Conservation (phyloP, 1,140 invertebrate species). For the Heliconius nattereri region DNA sequence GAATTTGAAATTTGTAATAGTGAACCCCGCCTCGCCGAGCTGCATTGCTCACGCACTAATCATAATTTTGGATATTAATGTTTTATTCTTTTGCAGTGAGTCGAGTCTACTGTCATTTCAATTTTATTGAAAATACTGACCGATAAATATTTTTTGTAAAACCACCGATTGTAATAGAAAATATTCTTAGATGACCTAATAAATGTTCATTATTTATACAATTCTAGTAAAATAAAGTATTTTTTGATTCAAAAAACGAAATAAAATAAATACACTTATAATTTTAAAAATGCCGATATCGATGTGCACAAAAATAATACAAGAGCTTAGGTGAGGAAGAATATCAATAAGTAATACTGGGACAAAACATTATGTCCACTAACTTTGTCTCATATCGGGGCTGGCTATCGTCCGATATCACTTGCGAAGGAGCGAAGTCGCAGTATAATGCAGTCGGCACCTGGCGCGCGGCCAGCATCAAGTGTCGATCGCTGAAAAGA, state of each 20-base stretch:
- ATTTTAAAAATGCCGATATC: too few relatives aligned
- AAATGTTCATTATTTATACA: not conserved
- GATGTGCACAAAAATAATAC: not conserved
- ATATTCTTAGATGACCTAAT: not conserved
- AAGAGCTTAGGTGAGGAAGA: not conserved
- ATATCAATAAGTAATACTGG: not conserved
- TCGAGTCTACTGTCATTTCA: not conserved
- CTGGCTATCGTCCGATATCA: not conserved
- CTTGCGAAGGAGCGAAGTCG: not conserved
- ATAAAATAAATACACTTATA: not conserved
- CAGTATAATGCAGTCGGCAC: constrained; percentile 6
- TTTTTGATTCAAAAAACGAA: not conserved
- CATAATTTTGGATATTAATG: not conserved
- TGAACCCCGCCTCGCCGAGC: too few relatives aligned
- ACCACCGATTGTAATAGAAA: not conserved
- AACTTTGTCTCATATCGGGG: constrained; percentile 6
- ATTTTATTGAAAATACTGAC: not conserved
- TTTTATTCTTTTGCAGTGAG: too few relatives aligned
- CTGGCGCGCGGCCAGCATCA: constrained; percentile 21
- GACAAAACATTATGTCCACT: not conserved
- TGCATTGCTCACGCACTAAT: too few relatives aligned
- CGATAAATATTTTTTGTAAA: not conserved
- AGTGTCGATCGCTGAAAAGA: not conserved
- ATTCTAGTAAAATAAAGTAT: not conserved
- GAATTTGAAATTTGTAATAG: too few relatives aligned